These are phyloP conservation scores for Ypsolopha sequella DNA, from an alignment of 2,888 invertebrate species.

Conservation along the genomic window DNA sequence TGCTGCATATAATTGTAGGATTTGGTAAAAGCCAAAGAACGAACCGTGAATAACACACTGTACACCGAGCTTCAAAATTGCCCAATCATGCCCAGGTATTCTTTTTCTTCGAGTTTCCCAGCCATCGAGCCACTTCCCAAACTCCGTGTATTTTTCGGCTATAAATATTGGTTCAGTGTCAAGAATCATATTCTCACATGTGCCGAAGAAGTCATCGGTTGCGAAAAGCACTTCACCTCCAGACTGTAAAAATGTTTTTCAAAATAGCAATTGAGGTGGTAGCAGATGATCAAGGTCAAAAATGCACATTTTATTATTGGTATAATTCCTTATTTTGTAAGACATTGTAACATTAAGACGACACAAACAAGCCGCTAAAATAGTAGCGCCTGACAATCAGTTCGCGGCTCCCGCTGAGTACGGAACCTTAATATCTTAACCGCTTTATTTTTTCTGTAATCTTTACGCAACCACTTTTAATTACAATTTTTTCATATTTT, in stretches of 20 bases:
- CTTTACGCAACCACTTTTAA: no score
- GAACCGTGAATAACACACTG: slow-evolving; percentile 65
- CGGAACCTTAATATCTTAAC: no score
- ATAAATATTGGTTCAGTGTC: slow-evolving; percentile 69
- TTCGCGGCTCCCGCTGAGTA: no score
- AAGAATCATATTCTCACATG: slow-evolving; percentile 70
- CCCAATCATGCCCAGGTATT: slow-evolving; percentile 73
- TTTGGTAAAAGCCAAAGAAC: not conserved
- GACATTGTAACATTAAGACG: no score
- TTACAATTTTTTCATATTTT: no score
- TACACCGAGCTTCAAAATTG: slow-evolving; percentile 68
- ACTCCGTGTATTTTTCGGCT: slow-evolving; percentile 69
- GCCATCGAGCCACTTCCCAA: slow-evolving; percentile 78
- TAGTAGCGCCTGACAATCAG: no score
- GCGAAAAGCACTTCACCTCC: slow-evolving; percentile 72
- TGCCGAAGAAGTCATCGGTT: slow-evolving; percentile 75
- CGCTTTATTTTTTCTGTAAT: no score
- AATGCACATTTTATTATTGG: no score
- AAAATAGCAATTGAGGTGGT: not conserved
- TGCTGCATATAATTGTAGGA: not conserved
- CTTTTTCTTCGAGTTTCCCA: slow-evolving; percentile 76
- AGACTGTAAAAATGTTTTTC: slow-evolving; percentile 25
- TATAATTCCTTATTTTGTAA: no score
- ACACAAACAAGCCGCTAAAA: no score
- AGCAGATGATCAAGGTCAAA: no score